Evolutionary conservation across 1,140 invertebrate genomes (phyloP), one percentile per base, ranked within the genome.

Genomic region (Listronotus oregonensis): DNA sequence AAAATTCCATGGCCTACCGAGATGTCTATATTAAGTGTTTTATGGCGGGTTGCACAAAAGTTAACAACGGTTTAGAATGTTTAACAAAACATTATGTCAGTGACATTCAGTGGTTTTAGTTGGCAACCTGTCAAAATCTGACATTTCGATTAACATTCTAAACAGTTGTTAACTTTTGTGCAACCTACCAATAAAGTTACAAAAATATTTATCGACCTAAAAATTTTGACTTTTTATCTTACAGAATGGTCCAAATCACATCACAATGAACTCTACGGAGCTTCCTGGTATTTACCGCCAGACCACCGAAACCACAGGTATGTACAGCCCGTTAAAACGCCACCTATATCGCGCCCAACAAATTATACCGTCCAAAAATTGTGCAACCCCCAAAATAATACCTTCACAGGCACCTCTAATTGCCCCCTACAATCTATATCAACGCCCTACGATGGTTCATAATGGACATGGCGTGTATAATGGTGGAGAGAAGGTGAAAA

Each of bases 271-370:
- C 55, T 14, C 71, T 11, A 57, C 64, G 1, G 74, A 76, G 39
- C 55, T 74, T 58, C 70, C 75, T 0, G 77, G 73, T n/a, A 72
- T 77, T 27, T 79, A 78, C 49, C 71, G 77, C 10, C 77, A 77
- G 67, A 77, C 75, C 17, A 72, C 70, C 34, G 77, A 79, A 64
- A 76, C 72, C 21, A 73, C 75, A 64, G 77, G 77, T 79, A 78
- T 69, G 77, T 78, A 78, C 72, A 72, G 72, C 66, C 74, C 74
- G 2, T 58, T 73, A 27, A 71, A 73, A 66, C 76, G 71, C 44
- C 73, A 72, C 55, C 51, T 70, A 12, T 66, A 68, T 17, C 67
- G 67, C 55, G 72, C 73, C 49, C 71, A 73, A 57, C 70, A 75
- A 62, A 72, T 74, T 12, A 71, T 73, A 51, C 74, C 74, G 68